phyloP scores from a whole-genome alignment of 2,888 invertebrate genomes.

The Eristalis arbustorum region DNA sequence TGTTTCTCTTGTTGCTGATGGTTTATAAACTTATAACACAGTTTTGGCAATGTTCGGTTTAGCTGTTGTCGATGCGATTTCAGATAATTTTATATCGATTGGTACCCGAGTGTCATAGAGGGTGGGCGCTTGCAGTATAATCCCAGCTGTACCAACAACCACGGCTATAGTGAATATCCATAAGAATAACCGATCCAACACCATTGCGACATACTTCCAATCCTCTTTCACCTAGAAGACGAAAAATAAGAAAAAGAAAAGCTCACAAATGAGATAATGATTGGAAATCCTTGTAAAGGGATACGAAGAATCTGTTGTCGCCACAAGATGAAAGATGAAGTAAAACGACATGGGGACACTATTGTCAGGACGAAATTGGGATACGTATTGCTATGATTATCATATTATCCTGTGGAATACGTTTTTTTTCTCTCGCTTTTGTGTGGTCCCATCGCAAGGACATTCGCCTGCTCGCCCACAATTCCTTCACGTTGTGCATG shows the following conservation, averaged over 20 bases:
- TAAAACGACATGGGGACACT: not conserved
- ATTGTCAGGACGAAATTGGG: constrained; percentile 14
- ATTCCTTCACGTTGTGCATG: not conserved
- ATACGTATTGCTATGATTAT: constrained; percentile 21
- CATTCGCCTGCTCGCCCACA: not conserved
- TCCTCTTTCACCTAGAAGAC: constrained; percentile 93
- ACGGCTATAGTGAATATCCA: constrained; percentile 98
- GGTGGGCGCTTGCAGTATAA: constrained; percentile 96
- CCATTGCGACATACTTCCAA: constrained; percentile 99
- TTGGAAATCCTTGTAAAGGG: not conserved
- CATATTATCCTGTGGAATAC: not conserved
- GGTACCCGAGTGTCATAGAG: constrained; percentile 94
- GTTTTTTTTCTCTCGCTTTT: not conserved
- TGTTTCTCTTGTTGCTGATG: not conserved
- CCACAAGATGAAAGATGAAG: not conserved
- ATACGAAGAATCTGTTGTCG: constrained; percentile 28
- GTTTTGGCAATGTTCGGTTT: constrained; percentile 85
- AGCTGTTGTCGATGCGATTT: constrained; percentile 93
- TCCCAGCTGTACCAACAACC: constrained; percentile 95
- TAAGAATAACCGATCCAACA: constrained; percentile 96
- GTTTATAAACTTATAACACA: constrained; percentile 77
- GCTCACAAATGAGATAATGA: constrained; percentile 7
- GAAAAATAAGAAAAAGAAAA: constrained; percentile 9
- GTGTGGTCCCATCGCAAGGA: not conserved
- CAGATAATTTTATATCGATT: constrained; percentile 92